Evolutionary conservation across 2,888 invertebrate species (phyloP).

Genomic region (Stenotaenia linearis): DNA sequence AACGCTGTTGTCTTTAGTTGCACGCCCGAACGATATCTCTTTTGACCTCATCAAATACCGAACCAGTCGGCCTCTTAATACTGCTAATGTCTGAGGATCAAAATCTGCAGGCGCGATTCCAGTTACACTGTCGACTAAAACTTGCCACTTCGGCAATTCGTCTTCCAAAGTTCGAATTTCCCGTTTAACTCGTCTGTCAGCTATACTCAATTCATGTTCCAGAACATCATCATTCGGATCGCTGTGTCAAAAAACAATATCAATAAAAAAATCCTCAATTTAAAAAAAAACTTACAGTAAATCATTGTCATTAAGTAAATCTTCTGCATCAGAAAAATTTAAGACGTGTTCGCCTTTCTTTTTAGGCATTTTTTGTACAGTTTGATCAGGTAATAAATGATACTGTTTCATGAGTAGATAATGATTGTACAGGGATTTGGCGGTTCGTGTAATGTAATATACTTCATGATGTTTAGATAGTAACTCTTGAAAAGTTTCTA

Average conservation of each 20-base stretch:
- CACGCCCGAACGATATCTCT: constrained; percentile 89
- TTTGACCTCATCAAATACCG: constrained; percentile 89
- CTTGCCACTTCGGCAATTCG: constrained; percentile 84
- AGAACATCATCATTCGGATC: constrained; percentile 75
- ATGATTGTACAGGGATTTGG: constrained; percentile 75
- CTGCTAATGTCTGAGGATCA: constrained; percentile 88
- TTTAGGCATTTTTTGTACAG: constrained; percentile 51
- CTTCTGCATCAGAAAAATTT: constrained; percentile 85
- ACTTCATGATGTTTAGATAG: constrained; percentile 73
- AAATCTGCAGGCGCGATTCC: constrained; percentile 79
- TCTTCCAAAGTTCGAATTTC: constrained; percentile 85
- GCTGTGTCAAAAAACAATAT: too few relatives aligned
- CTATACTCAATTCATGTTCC: constrained; percentile 56
- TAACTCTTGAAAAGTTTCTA: constrained; percentile 77
- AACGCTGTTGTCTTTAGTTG: constrained; percentile 78
- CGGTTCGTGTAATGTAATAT: constrained; percentile 82
- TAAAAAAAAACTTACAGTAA: constrained; percentile 49
- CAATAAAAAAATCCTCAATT: constrained; percentile 28
- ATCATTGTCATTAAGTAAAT: constrained; percentile 76
- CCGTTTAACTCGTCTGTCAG: constrained; percentile 62
- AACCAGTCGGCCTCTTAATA: constrained; percentile 82
- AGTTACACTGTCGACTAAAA: constrained; percentile 81
- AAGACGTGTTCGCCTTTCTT: constrained; percentile 49
- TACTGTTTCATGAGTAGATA: constrained; percentile 92
- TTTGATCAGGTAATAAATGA: constrained; percentile 82